phyloP scores from a whole-genome alignment of 2,797 vertebrate genomes.

The Hozukius guyotensis region DNA sequence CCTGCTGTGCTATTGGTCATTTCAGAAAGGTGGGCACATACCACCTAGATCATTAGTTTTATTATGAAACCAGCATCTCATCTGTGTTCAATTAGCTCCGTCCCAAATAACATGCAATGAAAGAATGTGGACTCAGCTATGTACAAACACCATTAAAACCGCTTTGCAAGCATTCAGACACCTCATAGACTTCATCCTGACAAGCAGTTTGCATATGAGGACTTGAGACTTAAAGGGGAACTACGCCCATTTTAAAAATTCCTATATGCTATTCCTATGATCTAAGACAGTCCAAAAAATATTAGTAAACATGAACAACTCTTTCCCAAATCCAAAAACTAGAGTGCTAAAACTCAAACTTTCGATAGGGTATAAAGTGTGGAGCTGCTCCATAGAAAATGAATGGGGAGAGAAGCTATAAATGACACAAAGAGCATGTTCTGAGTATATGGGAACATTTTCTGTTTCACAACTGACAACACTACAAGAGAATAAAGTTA shows the following conservation, averaged over 20 bases:
- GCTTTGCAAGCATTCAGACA: background rate
- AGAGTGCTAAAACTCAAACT: too few relatives aligned
- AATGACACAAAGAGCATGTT: too few relatives aligned
- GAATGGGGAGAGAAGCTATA: too few relatives aligned
- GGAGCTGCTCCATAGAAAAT: too few relatives aligned
- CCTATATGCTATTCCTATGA: too few relatives aligned
- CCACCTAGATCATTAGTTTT: background rate
- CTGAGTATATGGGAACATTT: too few relatives aligned
- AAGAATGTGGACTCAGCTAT: background rate
- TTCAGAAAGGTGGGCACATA: background rate
- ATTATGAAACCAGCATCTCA: background rate
- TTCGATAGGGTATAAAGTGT: too few relatives aligned
- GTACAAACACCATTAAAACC: slow-evolving; percentile 1
- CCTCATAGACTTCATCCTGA: background rate
- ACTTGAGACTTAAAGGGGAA: background rate
- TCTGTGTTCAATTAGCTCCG: slow-evolving; percentile 12
- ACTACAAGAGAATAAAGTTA: too few relatives aligned
- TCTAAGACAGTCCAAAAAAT: too few relatives aligned
- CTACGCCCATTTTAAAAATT: background rate
- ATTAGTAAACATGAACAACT: too few relatives aligned
- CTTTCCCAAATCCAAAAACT: too few relatives aligned
- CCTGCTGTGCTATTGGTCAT: background rate
- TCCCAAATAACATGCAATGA: slow-evolving; percentile 1
- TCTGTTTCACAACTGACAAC: too few relatives aligned
- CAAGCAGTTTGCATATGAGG: background rate